These are phyloP conservation scores for Tipula lateralis DNA, from an alignment of 2,888 invertebrate genomes.

Conservation along the genomic window DNA sequence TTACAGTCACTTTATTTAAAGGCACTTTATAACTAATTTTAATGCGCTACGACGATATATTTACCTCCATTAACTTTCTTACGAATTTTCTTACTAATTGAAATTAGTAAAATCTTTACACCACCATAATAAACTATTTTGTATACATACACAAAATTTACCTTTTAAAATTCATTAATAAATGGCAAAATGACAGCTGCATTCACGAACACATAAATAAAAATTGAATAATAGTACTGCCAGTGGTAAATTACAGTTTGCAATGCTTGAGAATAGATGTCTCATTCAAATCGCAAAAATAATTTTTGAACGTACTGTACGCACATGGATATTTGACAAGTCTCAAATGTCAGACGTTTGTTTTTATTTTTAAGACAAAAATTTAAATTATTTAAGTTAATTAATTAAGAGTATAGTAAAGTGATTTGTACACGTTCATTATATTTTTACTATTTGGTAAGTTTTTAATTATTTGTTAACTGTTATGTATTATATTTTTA, in stretches of 20 bases:
- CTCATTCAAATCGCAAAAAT: not conserved
- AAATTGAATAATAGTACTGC: not conserved
- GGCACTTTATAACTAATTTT: not conserved
- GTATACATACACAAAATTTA: not conserved
- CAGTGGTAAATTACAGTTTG: not conserved
- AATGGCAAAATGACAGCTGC: conserved; percentile 5
- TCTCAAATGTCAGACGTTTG: not conserved
- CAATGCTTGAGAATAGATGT: not conserved
- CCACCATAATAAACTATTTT: not conserved
- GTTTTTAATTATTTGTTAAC: not conserved
- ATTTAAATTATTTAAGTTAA: not conserved
- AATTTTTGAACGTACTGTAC: not conserved
- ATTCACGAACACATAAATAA: not conserved
- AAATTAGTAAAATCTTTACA: not conserved
- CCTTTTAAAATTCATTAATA: not conserved
- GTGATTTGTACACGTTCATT: not conserved
- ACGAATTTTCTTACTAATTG: not conserved
- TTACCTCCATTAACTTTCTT: not conserved
- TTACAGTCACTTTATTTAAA: not conserved
- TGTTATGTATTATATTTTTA: not conserved
- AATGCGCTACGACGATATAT: not conserved
- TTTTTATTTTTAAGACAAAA: not conserved
- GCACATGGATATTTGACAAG: not conserved
- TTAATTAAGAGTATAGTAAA: not conserved
- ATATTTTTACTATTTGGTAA: not conserved